These are phyloP conservation scores for Indicator indicator DNA, from an alignment of 2,113 vertebrate species.

Conservation along the genomic window DNA sequence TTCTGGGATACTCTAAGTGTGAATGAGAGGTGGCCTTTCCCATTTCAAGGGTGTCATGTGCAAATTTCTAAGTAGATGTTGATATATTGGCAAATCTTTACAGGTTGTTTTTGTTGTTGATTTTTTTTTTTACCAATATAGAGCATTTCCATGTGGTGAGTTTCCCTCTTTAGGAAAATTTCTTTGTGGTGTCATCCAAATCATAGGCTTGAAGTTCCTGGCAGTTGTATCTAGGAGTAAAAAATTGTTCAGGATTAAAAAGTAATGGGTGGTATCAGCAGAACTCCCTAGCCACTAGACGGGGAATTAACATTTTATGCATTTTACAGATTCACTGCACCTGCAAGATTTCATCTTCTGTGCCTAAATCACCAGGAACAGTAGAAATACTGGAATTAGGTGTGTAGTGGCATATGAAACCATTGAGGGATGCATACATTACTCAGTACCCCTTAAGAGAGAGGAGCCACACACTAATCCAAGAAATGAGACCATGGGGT, in stretches of 20 bases:
- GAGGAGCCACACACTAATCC: background rate
- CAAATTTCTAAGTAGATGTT: background rate
- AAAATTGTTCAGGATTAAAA: constrained; percentile 50
- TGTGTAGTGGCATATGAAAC: background rate
- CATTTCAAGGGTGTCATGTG: background rate
- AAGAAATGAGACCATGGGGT: background rate
- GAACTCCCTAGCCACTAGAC: background rate
- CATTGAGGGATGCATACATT: background rate
- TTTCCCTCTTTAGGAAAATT: constrained; percentile 16
- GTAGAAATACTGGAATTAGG: constrained; percentile 16
- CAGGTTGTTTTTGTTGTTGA: background rate
- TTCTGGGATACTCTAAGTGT: background rate
- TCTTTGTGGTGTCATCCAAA: background rate
- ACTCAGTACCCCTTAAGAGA: constrained; percentile 16
- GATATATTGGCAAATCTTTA: background rate
- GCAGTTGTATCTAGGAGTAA: background rate
- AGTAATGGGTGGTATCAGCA: constrained; percentile 1
- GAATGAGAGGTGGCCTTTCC: background rate
- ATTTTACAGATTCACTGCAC: background rate
- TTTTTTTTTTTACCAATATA: background rate
- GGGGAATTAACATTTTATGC: background rate
- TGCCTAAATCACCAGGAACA: background rate
- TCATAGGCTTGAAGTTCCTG: background rate
- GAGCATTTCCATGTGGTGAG: background rate
- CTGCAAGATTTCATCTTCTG: constrained; percentile 16